Evolutionary conservation across 2,797 vertebrate species (phyloP), one percentile per base, ranked within the genome.

Genomic region (Pangasius krempfi): DNA sequence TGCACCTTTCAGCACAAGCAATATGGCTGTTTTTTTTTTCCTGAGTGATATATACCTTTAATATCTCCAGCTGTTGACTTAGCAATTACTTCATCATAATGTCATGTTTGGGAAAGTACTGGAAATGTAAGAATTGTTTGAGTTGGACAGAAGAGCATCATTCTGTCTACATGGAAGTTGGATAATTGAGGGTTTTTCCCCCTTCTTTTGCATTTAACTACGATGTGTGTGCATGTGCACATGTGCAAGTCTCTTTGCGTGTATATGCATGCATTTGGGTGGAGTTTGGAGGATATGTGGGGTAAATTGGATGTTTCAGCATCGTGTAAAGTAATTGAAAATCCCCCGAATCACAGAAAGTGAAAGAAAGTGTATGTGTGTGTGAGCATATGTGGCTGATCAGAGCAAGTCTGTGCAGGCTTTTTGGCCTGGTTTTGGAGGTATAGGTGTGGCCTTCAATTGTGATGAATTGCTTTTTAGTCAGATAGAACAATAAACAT

Each of bases 401-500:
- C 70, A 78, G 30, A 84, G 68, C 90, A 84, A 62, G 89, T 91
- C 80, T 44, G 70, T 70, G 73, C 90, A 89, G 56, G 86, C 6
- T 27, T 88, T 40, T 58, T 30, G 70, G 70, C 47, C 16, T 16
- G 52, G 27, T n/a, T 82, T 50, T 85, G 27, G 22, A 81, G 88
- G 72, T n/a, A 33, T 40, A 52, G 72, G 86, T 70, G 88, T 80
- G 60, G 84, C 66, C 50, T 78, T 84, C 89, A 89, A 88, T 88
- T 13, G 56, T 89, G 91, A 92, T 93, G 93, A 93, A 93, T 93
- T 88, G 81, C 78, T 14, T 44, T 90, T 87, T 56, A 89, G 89
- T 92, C 66, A n/a, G 70, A 90, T 90, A 88, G 91, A 94, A 93
- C 92, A 94, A 94, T 95, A 94, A 95, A 94, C 92, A 94, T 87